Conservation (phyloP, 2,888 invertebrate genomes). For the Marasmarcha lunaedactyla region DNA sequence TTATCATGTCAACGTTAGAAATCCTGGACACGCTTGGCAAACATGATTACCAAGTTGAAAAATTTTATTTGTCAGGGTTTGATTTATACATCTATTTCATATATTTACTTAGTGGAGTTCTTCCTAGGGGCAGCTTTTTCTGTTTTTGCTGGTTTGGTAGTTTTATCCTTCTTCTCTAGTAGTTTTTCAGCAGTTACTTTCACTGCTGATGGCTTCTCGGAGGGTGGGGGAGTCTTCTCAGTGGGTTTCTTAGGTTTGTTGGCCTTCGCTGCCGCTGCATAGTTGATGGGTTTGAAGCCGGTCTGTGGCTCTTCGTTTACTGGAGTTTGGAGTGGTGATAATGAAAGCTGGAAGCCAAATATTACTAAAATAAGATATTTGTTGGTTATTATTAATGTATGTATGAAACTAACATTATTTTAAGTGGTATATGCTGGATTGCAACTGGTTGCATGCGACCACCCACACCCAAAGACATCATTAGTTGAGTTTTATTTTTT, state of each 20-base stretch:
- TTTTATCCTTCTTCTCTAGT: conserved; percentile 1
- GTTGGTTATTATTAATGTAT: no score
- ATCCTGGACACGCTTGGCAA: no score
- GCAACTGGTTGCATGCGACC: no score
- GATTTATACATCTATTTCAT: conserved; percentile 12
- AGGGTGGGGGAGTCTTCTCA: conserved; percentile 19
- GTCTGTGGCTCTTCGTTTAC: conserved; percentile 21
- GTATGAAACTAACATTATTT: no score
- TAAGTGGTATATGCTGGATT: no score
- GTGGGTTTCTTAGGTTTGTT: conserved; percentile 44
- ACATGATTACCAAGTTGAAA: no score
- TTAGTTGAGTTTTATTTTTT: no score
- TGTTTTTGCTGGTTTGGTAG: conserved; percentile 6
- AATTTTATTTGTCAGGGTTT: no score
- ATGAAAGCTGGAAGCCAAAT: conserved; percentile 16
- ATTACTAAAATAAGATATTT: no score
- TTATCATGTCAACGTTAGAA: no score
- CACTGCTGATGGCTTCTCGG: background rate
- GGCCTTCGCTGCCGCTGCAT: conserved; percentile 58
- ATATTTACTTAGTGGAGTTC: conserved; percentile 43
- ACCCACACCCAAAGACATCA: no score
- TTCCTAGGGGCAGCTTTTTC: conserved; percentile 31
- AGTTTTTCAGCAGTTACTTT: background rate
- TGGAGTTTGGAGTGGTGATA: conserved; percentile 16
- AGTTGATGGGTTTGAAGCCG: conserved; percentile 53